Conservation (phyloP, 2,888 invertebrate species). For the Plebejus anna region DNA sequence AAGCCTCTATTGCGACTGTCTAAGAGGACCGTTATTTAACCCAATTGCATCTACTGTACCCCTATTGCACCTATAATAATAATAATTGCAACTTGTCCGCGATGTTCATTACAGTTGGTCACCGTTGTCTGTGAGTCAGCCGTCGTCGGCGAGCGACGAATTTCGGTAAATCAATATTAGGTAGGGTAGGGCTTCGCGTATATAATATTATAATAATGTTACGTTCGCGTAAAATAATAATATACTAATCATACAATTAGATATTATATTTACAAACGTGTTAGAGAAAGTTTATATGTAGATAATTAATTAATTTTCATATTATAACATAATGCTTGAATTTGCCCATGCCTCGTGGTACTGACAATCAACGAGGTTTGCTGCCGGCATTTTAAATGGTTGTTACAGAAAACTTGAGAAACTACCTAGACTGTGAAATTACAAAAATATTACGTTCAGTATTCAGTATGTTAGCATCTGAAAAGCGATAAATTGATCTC, state of each 20-base stretch:
- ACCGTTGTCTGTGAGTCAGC: neutral
- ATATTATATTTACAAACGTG: neutral
- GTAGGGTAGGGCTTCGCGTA: constrained; percentile 23
- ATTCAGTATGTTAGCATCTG: no score
- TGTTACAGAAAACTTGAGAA: no score
- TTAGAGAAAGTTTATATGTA: neutral
- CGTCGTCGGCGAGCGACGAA: neutral
- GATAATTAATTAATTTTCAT: neutral
- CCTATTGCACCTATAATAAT: neutral
- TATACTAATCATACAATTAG: neutral
- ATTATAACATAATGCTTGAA: neutral
- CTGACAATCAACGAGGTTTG: no score
- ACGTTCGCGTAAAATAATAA: neutral
- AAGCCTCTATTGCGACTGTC: no score
- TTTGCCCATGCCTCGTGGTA: no score
- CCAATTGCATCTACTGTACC: neutral
- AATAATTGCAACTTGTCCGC: neutral
- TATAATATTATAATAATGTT: neutral
- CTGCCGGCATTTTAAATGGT: no score
- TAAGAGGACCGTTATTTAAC: no score
- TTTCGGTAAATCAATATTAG: constrained; percentile 25
- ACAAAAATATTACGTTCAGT: no score
- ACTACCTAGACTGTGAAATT: no score
- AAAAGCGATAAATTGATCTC: no score
- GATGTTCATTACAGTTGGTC: neutral